phyloP scores from a whole-genome alignment of 2,888 invertebrate genomes.

The Monoplex corrugatus region DNA sequence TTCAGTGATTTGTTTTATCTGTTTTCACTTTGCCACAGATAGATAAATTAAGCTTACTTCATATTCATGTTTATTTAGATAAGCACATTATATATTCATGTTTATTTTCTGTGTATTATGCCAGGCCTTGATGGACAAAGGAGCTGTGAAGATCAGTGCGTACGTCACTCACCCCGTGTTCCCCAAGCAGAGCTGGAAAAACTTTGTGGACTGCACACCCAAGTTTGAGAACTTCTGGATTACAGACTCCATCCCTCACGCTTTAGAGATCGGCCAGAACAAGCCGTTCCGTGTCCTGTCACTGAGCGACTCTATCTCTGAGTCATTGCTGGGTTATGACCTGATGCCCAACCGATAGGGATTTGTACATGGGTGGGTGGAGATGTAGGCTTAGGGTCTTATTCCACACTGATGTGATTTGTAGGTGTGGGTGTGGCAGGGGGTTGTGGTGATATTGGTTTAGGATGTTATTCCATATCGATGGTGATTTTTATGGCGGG shows the following conservation, averaged over 20 bases:
- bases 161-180: constrained; percentile 82
- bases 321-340: constrained; percentile 79
- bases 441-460: too few relatives aligned
- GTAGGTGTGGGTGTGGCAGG: too few relatives aligned
- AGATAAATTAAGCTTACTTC: too few relatives aligned
- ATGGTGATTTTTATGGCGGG: too few relatives aligned
- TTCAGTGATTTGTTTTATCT: too few relatives aligned
- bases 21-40: too few relatives aligned
- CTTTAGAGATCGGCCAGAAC: constrained; percentile 74
- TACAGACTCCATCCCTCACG: constrained; percentile 81
- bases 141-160: constrained; percentile 78
- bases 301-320: constrained; percentile 77
- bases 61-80: too few relatives aligned
- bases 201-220: constrained; percentile 72
- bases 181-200: constrained; percentile 80
- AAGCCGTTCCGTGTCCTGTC: constrained; percentile 80
- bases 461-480: too few relatives aligned
- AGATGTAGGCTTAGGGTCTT: neutral
- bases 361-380: neutral
- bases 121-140: constrained; percentile 76
- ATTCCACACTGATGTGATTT: too few relatives aligned
- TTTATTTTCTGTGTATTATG: constrained; percentile 39
- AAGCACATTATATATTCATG: too few relatives aligned
- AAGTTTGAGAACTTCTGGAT: constrained; percentile 81
- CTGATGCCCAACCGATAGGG: constrained; percentile 60